Base-by-base conservation (phyloP, 1,140 invertebrate species). In the Drosophila takahashii region DNA sequence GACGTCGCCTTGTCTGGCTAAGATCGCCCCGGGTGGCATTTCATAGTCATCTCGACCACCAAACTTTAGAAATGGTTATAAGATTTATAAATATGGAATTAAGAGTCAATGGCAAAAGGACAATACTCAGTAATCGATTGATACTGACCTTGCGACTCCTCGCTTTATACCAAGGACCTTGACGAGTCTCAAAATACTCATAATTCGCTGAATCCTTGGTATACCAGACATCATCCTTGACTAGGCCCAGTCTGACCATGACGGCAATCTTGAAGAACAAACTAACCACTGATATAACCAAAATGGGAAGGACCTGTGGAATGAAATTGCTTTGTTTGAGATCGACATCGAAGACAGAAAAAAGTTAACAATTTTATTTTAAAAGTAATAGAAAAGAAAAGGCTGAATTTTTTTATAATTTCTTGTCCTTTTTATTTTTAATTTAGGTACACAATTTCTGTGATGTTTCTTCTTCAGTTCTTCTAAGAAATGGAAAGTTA, bases 11-110 rank as follows among this genome's bases (percentile, higher is more conserved):
- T 62, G 70, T 0, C 18, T 5, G 13, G 81, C 84, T 3, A 57
- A 5, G 11, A 80, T 11, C 6, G 77, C 27, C 1, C 26, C 71
- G 0, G 48, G 39, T 11, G 81, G 81, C 34, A 59, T 54, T 16
- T 70, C 62, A 22, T 78, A 86, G 18, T 91, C 7, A 53, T 37
- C 18, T 4, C 52, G 51, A 4, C 58, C 58, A 5, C 32, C 51
- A n/a, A n/a, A 60, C 58, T 60, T 22, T 29, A 10, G 15, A 39
- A 29, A 1, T 2, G 0, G 0, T 10, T 5, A 16, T 6, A 18
- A 4, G 9, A 44, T 15, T 58, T 26, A 52, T 22, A 34, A 1
- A 34, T 32, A 29, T 29, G 6, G 9, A 32, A 32, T 32, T 29
- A 29, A 7, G 8, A 9, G 0, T 7, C 27, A 7, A 29, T 0